Evolutionary conservation across 2,797 vertebrate species (phyloP).

Genomic region (Lithobates pipiens): DNA sequence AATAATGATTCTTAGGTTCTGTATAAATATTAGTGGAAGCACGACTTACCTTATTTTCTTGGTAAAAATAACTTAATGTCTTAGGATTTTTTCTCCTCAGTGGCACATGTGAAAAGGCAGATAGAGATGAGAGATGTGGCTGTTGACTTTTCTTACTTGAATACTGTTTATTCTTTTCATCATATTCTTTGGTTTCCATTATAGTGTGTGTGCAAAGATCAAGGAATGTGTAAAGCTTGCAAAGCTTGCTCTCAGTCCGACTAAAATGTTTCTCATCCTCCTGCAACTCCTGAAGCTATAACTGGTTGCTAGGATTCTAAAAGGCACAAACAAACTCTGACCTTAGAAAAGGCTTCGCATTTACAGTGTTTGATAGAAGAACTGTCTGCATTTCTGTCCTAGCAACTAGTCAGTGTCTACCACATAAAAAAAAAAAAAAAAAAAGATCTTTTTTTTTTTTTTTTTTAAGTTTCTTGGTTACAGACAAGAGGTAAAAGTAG

Average conservation of each 20-base stretch:
- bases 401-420: too few relatives aligned
- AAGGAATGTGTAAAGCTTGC: neutral
- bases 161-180: neutral
- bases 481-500: too few relatives aligned
- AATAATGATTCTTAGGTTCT: too few relatives aligned
- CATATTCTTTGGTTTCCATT: neutral
- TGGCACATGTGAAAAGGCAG: conserved; percentile 71
- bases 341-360: neutral
- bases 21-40: too few relatives aligned
- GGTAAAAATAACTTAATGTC: conserved; percentile 73
- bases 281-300: neutral
- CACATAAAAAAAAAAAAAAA: too few relatives aligned
- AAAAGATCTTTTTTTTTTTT: too few relatives aligned
- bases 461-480: too few relatives aligned
- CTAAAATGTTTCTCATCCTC: neutral
- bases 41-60: conserved; percentile 64
- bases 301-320: conserved; percentile 40
- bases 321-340: neutral
- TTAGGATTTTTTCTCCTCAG: conserved; percentile 63
- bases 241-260: neutral
- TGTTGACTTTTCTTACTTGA: conserved; percentile 33
- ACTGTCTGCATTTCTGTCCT: too few relatives aligned
- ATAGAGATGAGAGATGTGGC: conserved; percentile 63
- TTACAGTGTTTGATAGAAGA: too few relatives aligned
- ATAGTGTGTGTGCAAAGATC: too few relatives aligned